These are phyloP conservation scores for Mercenaria mercenaria DNA, from an alignment of 1,140 invertebrate genomes.

Conservation along the genomic window DNA sequence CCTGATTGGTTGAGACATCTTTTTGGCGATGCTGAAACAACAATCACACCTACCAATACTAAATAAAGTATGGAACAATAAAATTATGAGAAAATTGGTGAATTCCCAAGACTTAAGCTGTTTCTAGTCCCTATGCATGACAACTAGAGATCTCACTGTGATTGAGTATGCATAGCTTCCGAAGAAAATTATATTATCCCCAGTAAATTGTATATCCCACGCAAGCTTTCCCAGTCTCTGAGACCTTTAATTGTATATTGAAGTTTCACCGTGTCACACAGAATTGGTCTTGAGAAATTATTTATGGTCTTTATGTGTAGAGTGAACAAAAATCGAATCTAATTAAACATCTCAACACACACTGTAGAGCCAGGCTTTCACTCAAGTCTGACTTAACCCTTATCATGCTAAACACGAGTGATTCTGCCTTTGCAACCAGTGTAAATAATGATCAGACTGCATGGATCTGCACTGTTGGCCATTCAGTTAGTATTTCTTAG, in stretches of 20 bases:
- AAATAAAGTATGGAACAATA: slow-evolving; percentile 4
- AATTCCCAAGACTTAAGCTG: slow-evolving; percentile 13
- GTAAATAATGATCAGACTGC: no score
- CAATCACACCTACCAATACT: not conserved
- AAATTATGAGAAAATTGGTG: slow-evolving; percentile 42
- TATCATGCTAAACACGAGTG: no score
- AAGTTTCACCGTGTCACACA: slow-evolving; percentile 2
- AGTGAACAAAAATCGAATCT: not conserved
- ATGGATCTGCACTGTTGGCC: no score
- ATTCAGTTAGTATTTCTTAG: no score
- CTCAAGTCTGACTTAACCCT: no score
- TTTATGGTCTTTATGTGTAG: not conserved
- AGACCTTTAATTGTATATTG: slow-evolving; percentile 29
- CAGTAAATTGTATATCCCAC: slow-evolving; percentile 14
- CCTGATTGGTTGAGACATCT: no score
- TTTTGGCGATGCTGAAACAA: not conserved
- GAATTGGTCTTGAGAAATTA: slow-evolving; percentile 9
- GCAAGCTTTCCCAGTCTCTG: not conserved
- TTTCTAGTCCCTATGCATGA: slow-evolving; percentile 21
- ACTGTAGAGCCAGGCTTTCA: no score
- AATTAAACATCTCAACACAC: no score
- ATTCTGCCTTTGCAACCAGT: no score
- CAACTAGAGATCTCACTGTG: slow-evolving; percentile 20
- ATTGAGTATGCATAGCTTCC: not conserved
- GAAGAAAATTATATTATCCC: slow-evolving; percentile 30